Conservation (phyloP, 2,888 invertebrate species). For the Fragum whitleyi region DNA sequence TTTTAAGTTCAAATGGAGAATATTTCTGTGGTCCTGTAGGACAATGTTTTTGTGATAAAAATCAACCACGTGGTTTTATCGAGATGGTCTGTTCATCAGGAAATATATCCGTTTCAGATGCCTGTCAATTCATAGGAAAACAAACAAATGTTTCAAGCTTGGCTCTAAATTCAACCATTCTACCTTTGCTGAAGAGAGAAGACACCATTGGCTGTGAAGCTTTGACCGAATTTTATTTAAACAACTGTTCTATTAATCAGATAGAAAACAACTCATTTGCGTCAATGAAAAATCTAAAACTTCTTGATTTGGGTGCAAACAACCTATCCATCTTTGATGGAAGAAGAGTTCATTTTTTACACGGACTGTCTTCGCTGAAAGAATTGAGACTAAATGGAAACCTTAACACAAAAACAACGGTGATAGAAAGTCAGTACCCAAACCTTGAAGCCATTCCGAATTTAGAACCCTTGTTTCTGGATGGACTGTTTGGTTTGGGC, state of each 20-base stretch:
- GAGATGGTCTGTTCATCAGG: not conserved
- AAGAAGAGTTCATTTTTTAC: not conserved
- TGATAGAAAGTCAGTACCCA: not conserved
- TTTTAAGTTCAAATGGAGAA: too few species aligned
- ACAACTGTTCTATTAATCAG: not conserved
- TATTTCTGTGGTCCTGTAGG: not conserved
- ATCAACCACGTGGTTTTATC: not conserved
- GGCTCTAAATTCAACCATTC: not conserved
- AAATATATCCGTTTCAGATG: not conserved
- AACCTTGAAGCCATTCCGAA: not conserved
- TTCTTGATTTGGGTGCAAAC: constrained; percentile 1
- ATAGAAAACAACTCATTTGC: not conserved
- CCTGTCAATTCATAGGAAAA: not conserved
- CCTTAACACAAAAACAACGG: not conserved
- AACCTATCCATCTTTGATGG: not conserved
- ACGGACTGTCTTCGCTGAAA: not conserved
- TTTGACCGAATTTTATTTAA: not conserved
- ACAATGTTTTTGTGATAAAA: not conserved
- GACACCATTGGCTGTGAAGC: not conserved
- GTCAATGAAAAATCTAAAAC: not conserved
- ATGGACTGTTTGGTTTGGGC: not conserved
- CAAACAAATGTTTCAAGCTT: not conserved
- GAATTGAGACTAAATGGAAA: constrained; percentile 3
- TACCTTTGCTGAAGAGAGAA: not conserved
- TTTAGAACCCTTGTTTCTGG: constrained; percentile 11